Conservation (phyloP, 2,113 vertebrate genomes). For the Scopus umbretta region DNA sequence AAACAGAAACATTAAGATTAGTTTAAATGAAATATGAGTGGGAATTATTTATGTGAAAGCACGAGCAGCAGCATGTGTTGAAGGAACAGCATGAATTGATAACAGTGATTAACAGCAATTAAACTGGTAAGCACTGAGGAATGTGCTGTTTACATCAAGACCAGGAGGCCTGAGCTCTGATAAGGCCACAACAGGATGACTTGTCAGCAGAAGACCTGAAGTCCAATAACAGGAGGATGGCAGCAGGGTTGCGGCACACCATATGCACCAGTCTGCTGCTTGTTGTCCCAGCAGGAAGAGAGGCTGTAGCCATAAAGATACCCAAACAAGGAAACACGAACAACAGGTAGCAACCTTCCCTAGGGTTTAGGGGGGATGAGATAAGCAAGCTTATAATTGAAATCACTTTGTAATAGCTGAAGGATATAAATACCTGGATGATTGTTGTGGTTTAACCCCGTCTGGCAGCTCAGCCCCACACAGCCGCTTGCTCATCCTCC, state of each 20-base stretch:
- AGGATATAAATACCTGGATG: not conserved
- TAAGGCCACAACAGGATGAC: not conserved
- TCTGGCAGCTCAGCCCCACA: not conserved
- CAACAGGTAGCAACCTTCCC: not conserved
- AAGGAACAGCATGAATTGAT: not conserved
- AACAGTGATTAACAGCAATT: not conserved
- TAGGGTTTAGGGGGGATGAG: not conserved
- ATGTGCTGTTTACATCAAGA: not conserved
- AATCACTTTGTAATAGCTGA: not conserved
- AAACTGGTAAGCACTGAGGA: not conserved
- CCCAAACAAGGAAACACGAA: not conserved
- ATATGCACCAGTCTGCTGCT: accelerated
- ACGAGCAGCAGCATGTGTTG: not conserved
- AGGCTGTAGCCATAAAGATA: not conserved
- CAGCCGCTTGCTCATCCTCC: not conserved
- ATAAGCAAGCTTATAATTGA: not conserved
- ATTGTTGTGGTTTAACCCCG: not conserved
- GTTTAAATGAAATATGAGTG: not conserved
- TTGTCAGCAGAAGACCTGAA: not conserved
- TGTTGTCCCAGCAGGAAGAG: not conserved
- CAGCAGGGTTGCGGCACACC: not conserved
- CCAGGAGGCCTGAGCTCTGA: not conserved
- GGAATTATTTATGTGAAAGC: not conserved
- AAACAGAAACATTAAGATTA: not conserved
- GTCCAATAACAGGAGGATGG: not conserved